These are phyloP conservation scores for Tetramorium bicarinatum DNA, from an alignment of 2,888 invertebrate species.

Conservation along the genomic window DNA sequence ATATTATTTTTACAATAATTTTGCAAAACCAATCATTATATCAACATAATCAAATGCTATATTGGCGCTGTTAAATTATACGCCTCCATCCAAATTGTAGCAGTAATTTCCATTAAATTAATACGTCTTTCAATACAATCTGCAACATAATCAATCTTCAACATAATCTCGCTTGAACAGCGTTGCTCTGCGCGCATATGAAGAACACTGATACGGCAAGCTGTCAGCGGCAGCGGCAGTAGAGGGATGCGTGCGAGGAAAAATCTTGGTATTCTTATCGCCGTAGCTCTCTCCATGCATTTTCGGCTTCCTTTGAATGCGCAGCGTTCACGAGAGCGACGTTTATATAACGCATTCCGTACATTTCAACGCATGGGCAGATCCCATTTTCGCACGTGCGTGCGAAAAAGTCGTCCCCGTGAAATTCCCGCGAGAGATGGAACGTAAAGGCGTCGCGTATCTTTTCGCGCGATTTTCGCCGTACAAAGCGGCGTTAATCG, in stretches of 20 bases:
- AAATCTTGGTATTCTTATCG: constrained; percentile 25
- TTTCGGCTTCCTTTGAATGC: constrained; percentile 27
- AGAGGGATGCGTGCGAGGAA: neutral
- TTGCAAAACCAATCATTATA: neutral
- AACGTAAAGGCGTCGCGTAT: neutral
- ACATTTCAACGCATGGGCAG: constrained; percentile 25
- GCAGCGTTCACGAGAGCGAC: constrained; percentile 20
- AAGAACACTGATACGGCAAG: constrained; percentile 6
- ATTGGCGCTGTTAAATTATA: neutral
- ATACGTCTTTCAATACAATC: neutral
- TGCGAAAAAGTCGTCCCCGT: constrained; percentile 3
- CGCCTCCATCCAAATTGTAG: neutral
- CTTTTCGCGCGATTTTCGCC: constrained; percentile 17
- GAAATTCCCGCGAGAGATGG: constrained; percentile 19
- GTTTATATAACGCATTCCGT: constrained; percentile 43
- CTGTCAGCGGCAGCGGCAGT: constrained; percentile 9
- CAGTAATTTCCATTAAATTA: constrained; percentile 5
- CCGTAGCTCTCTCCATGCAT: neutral
- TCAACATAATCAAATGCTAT: neutral
- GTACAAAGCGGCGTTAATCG: constrained; percentile 13
- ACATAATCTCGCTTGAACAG: constrained; percentile 13
- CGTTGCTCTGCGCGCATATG: neutral
- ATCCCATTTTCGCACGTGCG: neutral
- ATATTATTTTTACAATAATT: neutral
- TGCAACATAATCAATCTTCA: constrained; percentile 1